Evolutionary conservation across 1,140 invertebrate species (phyloP), one percentile per base, ranked within the genome.

Genomic region (Cyrtorhinus lividipennis): DNA sequence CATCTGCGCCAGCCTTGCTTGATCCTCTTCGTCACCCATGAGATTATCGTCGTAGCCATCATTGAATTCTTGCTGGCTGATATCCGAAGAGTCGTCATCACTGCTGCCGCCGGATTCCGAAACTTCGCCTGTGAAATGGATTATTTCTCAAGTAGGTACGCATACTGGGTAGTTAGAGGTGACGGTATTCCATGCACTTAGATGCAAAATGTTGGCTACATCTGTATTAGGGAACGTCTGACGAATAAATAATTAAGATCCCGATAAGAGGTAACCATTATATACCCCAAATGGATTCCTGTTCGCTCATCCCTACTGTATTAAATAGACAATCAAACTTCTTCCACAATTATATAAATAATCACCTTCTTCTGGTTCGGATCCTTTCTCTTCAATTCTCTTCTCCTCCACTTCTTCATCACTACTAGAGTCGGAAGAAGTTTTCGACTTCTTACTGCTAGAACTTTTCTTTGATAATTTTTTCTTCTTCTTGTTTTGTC

Each of bases 11-110:
- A 98, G 75, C 1, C 88, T 77, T 13, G 85, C 84, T 70, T 90
- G 83, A 78, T 98, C 95, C 68, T 94, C 94, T 62, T 91, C 93
- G 77, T 98, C 95, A 1, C 94, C 93, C 85, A 98, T 96, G 1
- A 98, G 78, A 71, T 98, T 92, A 67, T 98, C 94, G 76, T 97
- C 95, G 70, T 92, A 95, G 0, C 91, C 86, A 76, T 88, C 86
- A 68, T 86, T 81, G 69, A 87, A 87, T 72, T 84, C 82, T 70
- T 85, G 82, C 62, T 83, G 78, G 57, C 76, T 82, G 0, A 76
- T 75, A 24, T 78, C 77, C 18, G 76, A 78, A 18, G 74, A 76
- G 24, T 71, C 70, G 30, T 66, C 67, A 61, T 66, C 67, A 63
- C 66, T 68, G 64, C 72, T 76, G 56, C 66, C 68, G 63, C 72